These are phyloP conservation scores for Cyclophora punctaria DNA, from an alignment of 2,888 invertebrate genomes.

Conservation along the genomic window DNA sequence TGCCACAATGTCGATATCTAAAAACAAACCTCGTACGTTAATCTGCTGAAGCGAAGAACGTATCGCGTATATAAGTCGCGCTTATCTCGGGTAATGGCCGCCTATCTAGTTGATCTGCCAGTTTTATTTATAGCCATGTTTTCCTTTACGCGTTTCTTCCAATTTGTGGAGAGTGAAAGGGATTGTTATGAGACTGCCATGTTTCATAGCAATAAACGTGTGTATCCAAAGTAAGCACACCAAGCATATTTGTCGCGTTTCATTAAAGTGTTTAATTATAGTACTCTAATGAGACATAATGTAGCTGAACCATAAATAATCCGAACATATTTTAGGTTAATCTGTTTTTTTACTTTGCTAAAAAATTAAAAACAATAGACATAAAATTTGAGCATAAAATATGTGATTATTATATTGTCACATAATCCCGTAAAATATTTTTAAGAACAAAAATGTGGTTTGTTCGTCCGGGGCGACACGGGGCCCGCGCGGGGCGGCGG, in stretches of 20 bases:
- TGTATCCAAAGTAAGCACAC: slow-evolving; percentile 71
- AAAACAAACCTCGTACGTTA: slow-evolving; percentile 69
- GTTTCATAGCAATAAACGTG: slow-evolving; percentile 73
- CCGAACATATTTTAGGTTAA: no score
- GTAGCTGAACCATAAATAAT: no score
- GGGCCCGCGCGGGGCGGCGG: slow-evolving; percentile 21
- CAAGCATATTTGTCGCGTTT: slow-evolving; percentile 52
- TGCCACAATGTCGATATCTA: slow-evolving; percentile 68
- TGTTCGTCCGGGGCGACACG: slow-evolving; percentile 21
- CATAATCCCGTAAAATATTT: slow-evolving; percentile 31
- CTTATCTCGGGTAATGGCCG: slow-evolving; percentile 72
- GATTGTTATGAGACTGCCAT: slow-evolving; percentile 73
- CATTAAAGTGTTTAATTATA: slow-evolving; percentile 8
- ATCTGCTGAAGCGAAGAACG: slow-evolving; percentile 62
- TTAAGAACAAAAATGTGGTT: slow-evolving; percentile 33
- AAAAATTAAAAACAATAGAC: no score
- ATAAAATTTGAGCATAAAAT: slow-evolving; percentile 1
- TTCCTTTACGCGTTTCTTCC: slow-evolving; percentile 73
- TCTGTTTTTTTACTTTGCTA: no score
- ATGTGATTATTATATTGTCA: slow-evolving; percentile 15
- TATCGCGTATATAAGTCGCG: slow-evolving; percentile 68
- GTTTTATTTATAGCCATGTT: slow-evolving; percentile 74
- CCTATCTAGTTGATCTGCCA: slow-evolving; percentile 73
- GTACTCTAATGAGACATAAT: no score
- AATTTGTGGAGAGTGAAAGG: slow-evolving; percentile 75